phyloP scores from a whole-genome alignment of 1,140 invertebrate species.

The Bombus fervidus region DNA sequence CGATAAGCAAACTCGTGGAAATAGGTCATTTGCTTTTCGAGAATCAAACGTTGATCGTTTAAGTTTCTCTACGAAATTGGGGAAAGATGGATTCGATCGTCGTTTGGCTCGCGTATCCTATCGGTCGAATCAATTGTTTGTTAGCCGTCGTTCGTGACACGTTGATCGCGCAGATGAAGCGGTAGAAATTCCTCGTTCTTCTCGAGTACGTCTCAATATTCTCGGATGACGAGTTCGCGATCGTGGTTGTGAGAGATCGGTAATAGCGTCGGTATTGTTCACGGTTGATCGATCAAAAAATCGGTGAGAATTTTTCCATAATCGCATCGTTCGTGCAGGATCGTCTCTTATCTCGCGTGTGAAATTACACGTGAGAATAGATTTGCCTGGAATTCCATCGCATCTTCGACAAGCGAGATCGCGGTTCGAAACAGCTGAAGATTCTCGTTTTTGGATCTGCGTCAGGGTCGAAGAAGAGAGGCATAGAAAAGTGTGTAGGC shows the following conservation, averaged over 20 bases:
- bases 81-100: rapidly evolving
- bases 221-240: neutral
- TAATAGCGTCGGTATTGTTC: neutral
- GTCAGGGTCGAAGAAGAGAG: neutral
- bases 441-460: neutral
- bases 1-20: no score
- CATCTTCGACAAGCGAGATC: neutral
- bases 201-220: neutral
- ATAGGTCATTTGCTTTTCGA: no score
- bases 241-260: neutral
- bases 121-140: neutral
- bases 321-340: neutral
- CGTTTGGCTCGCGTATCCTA: no score
- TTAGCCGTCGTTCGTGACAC: constrained; percentile 11
- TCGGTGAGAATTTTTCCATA: constrained; percentile 3
- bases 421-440: neutral
- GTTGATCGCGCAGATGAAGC: constrained; percentile 10
- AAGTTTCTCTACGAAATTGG: no score
- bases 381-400: neutral
- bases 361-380: neutral
- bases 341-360: neutral
- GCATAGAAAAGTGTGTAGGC: constrained; percentile 52
- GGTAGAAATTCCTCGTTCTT: constrained; percentile 11
- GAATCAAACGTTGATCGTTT: no score
- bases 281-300: constrained; percentile 1